Percentiles rank a stretch among this genome's conserved stretches.
Conservation (phyloP, 1,140 invertebrate genomes). For the Centruroides sculpturatus region DNA sequence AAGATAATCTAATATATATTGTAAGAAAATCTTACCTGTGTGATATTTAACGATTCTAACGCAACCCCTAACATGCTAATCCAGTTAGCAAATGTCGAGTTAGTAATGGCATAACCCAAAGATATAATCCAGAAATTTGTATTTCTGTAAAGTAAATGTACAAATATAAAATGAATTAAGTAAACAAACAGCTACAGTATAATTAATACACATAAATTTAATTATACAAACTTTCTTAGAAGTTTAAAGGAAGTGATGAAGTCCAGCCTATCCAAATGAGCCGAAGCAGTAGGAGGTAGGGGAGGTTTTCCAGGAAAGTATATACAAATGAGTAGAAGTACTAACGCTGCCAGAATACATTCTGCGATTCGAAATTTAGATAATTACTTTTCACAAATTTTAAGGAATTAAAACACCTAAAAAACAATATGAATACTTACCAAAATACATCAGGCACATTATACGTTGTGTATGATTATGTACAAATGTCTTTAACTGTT, state of each 20-base stretch:
- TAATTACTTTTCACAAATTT: too few relatives aligned
- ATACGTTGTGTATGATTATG: not conserved
- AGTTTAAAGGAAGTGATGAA: not conserved
- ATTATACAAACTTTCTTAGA: not conserved
- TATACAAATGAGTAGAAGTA: too few relatives aligned
- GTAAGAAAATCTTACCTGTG: not conserved
- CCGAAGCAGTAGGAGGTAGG: slow-evolving; percentile 1
- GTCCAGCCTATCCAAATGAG: not conserved
- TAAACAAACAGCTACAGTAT: not conserved
- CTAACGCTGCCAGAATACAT: too few relatives aligned
- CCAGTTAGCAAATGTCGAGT: not conserved
- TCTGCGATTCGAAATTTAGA: not conserved
- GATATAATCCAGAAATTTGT: not conserved
- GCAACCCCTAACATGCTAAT: not conserved
- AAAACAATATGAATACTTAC: not conserved
- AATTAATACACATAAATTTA: not conserved
- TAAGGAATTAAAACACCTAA: not conserved
- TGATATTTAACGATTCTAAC: not conserved
- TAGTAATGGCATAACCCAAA: not conserved
- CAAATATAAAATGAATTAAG: not conserved
- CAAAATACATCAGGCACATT: not conserved
- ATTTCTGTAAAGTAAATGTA: not conserved
- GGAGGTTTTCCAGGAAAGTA: not conserved
- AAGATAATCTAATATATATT: not conserved
- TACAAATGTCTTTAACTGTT: not conserved